These are phyloP conservation scores for Catostomus latipinnis DNA, from an alignment of 2,797 vertebrate species.

Conservation along the genomic window DNA sequence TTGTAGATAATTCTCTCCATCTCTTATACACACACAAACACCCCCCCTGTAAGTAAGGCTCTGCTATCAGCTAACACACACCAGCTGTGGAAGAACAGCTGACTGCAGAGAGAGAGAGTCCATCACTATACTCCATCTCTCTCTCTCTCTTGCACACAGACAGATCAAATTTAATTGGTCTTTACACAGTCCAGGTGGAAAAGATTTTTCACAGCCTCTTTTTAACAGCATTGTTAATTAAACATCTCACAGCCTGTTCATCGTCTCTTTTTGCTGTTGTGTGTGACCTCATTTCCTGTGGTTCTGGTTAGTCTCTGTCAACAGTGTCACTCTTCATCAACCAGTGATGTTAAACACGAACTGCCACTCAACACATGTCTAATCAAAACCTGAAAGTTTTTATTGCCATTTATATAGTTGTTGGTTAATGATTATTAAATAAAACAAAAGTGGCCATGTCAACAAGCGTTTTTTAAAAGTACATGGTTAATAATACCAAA, in stretches of 20 bases:
- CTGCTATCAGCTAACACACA: conserved; percentile 55
- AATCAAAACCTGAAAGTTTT: not conserved
- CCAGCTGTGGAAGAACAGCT: conserved; percentile 65
- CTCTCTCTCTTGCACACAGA: not conserved
- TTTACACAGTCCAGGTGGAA: conserved; percentile 64
- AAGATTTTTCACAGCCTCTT: conserved; percentile 57
- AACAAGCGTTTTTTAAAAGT: too few species aligned
- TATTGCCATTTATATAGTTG: too few species aligned
- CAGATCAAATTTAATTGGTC: conserved; percentile 60
- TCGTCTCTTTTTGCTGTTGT: not conserved
- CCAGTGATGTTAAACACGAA: conserved; percentile 27
- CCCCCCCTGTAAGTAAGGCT: conserved; percentile 14
- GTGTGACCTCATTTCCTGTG: conserved; percentile 32
- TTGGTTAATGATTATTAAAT: too few species aligned
- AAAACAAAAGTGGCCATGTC: too few species aligned
- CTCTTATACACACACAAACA: conserved; percentile 6
- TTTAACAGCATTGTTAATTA: conserved; percentile 51
- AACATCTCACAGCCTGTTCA: conserved; percentile 44
- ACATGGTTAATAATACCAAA: too few species aligned
- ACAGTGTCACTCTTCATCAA: conserved; percentile 32
- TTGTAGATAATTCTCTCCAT: conserved; percentile 1
- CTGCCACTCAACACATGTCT: conserved; percentile 9
- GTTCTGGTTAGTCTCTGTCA: conserved; percentile 31
- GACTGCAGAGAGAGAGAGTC: conserved; percentile 36
- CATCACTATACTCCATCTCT: not conserved